Conservation (phyloP, 1,140 invertebrate genomes). For the Pogonognathellus flavescens region DNA sequence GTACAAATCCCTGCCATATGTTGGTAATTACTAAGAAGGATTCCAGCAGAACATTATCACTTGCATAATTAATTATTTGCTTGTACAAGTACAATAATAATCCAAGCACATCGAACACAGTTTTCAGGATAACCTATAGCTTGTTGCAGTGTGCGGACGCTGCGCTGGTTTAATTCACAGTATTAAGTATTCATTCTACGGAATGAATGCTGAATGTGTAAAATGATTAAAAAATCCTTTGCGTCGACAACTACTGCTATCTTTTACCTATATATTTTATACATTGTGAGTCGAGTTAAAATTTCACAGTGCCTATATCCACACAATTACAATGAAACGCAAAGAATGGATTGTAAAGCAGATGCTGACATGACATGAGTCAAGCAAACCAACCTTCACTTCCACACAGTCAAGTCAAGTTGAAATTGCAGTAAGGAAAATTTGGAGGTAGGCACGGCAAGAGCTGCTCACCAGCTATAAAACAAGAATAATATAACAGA, state of each 20-base stretch:
- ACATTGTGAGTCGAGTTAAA: background rate
- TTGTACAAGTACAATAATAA: background rate
- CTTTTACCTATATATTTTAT: background rate
- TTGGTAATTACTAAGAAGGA: constrained; percentile 12
- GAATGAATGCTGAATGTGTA: background rate
- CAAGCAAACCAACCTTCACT: constrained; percentile 10
- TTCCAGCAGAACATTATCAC: background rate
- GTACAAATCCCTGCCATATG: constrained; percentile 19
- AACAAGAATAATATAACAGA: background rate
- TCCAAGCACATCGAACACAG: background rate
- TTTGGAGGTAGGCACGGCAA: background rate
- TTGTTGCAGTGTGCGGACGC: background rate
- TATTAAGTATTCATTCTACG: constrained; percentile 6
- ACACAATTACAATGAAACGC: background rate
- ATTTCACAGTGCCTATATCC: background rate
- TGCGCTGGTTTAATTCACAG: background rate
- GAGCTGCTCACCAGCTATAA: background rate
- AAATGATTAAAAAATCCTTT: background rate
- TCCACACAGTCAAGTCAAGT: constrained; percentile 1
- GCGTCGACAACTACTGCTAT: background rate
- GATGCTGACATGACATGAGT: constrained; percentile 44
- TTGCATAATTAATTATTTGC: constrained; percentile 8
- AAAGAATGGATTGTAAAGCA: constrained; percentile 12
- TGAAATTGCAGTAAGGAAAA: background rate
- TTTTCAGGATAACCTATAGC: background rate